These are phyloP conservation scores for Leuciscus waleckii DNA, from an alignment of 2,797 vertebrate species.

Conservation along the genomic window DNA sequence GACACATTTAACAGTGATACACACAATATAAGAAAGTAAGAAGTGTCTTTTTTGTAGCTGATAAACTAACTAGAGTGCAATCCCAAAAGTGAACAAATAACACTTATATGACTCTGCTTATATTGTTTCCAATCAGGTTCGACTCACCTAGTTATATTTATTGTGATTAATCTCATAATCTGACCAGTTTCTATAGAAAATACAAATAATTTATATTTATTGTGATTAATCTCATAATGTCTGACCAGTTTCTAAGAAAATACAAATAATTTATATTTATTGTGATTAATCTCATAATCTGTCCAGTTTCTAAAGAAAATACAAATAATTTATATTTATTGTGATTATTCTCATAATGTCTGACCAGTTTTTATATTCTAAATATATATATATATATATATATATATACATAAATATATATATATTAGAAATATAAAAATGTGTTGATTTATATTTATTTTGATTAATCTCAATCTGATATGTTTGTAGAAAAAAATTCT, in stretches of 20 bases:
- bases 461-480: too few relatives aligned
- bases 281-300: neutral
- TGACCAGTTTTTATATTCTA: neutral
- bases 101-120: neutral
- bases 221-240: neutral
- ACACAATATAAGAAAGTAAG: neutral
- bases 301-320: neutral
- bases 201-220: too few relatives aligned
- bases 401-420: too few relatives aligned
- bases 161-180: too few relatives aligned
- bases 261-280: neutral
- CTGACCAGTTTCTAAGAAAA: neutral
- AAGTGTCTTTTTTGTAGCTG: neutral
- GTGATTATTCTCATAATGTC: neutral
- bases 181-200: too few relatives aligned
- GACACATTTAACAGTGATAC: neutral
- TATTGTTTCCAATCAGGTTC: neutral
- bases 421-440: too few relatives aligned
- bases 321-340: neutral
- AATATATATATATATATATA: too few relatives aligned
- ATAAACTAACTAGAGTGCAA: neutral
- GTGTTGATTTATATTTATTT: too few relatives aligned
- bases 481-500: too few relatives aligned
- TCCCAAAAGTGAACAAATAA: neutral
- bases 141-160: neutral